phyloP scores from a whole-genome alignment of 1,140 invertebrate genomes.

The Drosophila sucinea region DNA sequence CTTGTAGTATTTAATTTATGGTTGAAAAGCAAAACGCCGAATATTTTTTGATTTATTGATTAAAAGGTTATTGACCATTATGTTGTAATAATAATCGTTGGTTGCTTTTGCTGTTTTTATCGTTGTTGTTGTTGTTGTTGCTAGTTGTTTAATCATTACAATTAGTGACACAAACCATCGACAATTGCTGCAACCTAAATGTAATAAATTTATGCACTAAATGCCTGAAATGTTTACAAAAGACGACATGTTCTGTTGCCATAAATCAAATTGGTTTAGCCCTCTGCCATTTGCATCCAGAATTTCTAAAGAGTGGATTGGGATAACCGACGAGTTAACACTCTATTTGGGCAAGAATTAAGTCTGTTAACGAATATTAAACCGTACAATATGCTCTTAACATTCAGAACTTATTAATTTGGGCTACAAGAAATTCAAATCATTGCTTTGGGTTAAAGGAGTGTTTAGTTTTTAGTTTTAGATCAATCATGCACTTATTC shows the following conservation, averaged over 20 bases:
- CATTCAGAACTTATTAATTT: too few species aligned
- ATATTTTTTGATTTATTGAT: slow-evolving; percentile 74
- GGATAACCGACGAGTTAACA: not conserved
- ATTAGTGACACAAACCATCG: slow-evolving; percentile 54
- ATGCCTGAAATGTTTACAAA: slow-evolving; percentile 65
- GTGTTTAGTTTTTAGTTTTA: too few species aligned
- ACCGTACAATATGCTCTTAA: too few species aligned
- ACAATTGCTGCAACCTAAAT: slow-evolving; percentile 34
- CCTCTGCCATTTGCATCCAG: slow-evolving; percentile 9
- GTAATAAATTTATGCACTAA: slow-evolving; percentile 64
- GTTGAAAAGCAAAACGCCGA: slow-evolving; percentile 57
- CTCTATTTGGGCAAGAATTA: not conserved
- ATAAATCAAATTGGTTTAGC: slow-evolving; percentile 34
- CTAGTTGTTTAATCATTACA: slow-evolving; percentile 59
- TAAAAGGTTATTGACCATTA: slow-evolving; percentile 76
- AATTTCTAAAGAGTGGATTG: not conserved
- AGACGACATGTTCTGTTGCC: slow-evolving; percentile 9
- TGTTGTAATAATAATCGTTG: slow-evolving; percentile 50
- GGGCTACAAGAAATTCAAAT: too few species aligned
- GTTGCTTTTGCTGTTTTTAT: slow-evolving; percentile 18
- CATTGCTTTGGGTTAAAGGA: too few species aligned
- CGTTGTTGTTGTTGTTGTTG: not conserved
- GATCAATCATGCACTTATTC: too few species aligned
- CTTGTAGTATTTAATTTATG: slow-evolving; percentile 73
- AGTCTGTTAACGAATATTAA: too few species aligned